These are phyloP conservation scores for Macaca fascicularis DNA, from an alignment of 2,113 vertebrate species.

Conservation along the genomic window T2T-MFA8v1.1 NC_088387.1:89956501-89957000, in stretches of 20 bases:
- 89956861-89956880: conserved; percentile 50
- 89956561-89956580: no score
- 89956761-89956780: conserved; percentile 22
- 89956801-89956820: conserved; percentile 60
- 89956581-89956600: no score
- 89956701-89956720: no score
- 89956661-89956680: no score
- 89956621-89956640: no score
- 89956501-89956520: no score
- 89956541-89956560: no score
- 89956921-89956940: conserved; percentile 75
- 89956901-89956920: conserved; percentile 76
- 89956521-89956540: no score
- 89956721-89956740: background rate
- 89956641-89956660: no score
- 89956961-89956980: conserved; percentile 80
- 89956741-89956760: background rate
- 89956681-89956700: no score
- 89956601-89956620: no score
- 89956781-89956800: conserved; percentile 36
- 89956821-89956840: conserved; percentile 75
- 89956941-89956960: conserved; percentile 76
- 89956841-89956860: conserved; percentile 69
- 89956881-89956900: conserved; percentile 69
- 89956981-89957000: conserved; percentile 80